Evolutionary conservation across 2,113 vertebrate genomes (phyloP), one percentile per base, ranked within the genome.

Genomic region (Dicrurus megarhynchus): DNA sequence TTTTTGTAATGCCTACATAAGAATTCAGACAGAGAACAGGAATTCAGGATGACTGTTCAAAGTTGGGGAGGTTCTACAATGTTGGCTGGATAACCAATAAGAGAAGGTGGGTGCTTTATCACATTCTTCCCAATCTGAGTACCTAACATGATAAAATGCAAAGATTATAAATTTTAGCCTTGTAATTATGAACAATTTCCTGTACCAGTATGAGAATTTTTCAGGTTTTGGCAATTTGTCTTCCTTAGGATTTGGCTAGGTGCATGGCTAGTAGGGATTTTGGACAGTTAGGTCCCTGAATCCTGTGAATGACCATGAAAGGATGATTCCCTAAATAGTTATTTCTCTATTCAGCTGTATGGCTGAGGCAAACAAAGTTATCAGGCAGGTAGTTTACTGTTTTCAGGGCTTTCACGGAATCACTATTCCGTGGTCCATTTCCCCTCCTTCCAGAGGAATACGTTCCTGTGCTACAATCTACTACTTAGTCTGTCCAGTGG

Each of bases 1-100:
- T n/a, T 63, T 79, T 44, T 52, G n/a, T 60, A 76, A 77, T 0
- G 0, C 28, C 28, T 60, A n/a, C 11, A 0, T 35, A 42, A 76
- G 44, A 84, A 94, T 49, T 86, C 41, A 37, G 55, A 55, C 26
- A 26, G 46, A 59, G 26, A 84, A 69, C 24, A 53, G 55, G 50
- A 83, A 74, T 73, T 80, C 21, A 41, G 27, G 9, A 65, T 80
- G 46, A 52, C 30, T 87, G 8, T 46, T 75, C 23, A 21, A 57
- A 32, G 10, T 57, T 9, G 3, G 18, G 21, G 12, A 64, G 49
- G n/a, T 91, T 74, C 55, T 65, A 39, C 24, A 35, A 2, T 9
- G 8, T 13, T 47, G 42, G 33, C 17, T 82, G 42, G 35, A 67
- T 59, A 75, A 70, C 35, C 44, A 84, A 0, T 53, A 70, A 50